A percentile compares a stretch with the other conserved stretches of the same genome.
Conservation (phyloP, 1,140 invertebrate genomes). For the Nebria ingens region DNA sequence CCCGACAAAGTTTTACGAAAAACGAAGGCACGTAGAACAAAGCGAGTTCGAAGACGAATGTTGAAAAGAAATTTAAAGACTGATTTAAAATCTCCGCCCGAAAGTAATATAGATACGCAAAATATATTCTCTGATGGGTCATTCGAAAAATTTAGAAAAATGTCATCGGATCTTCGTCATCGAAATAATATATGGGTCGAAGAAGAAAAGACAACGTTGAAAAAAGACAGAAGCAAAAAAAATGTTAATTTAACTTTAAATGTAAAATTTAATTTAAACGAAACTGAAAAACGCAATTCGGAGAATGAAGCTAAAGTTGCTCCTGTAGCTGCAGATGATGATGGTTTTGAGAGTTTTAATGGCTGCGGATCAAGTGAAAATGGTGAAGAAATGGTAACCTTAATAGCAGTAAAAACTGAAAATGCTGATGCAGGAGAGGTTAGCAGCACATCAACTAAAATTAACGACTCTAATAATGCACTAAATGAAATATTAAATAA, state of each 20-base stretch:
- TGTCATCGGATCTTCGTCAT: constrained; percentile 10
- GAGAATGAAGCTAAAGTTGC: constrained; percentile 7
- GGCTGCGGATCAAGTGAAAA: constrained; percentile 62
- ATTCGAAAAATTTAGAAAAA: constrained; percentile 15
- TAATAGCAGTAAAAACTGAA: constrained; percentile 13
- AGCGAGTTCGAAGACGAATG: neutral
- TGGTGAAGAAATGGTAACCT: constrained; percentile 24
- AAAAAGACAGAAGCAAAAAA: constrained; percentile 11
- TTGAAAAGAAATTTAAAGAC: neutral
- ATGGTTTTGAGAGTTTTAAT: constrained; percentile 79
- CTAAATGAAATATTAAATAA: constrained; percentile 22
- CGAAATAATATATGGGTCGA: constrained; percentile 7
- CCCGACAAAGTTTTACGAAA: constrained; percentile 31
- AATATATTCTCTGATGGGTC: constrained; percentile 31
- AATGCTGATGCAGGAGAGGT: constrained; percentile 16
- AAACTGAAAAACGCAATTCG: neutral
- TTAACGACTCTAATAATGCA: constrained; percentile 17
- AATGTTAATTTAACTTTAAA: neutral
- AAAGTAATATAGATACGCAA: constrained; percentile 22
- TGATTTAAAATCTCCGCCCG: neutral
- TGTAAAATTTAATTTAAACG: neutral
- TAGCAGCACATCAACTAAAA: constrained; percentile 11
- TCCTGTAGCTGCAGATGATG: constrained; percentile 45
- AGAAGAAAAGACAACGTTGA: neutral
- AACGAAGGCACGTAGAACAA: constrained; percentile 27